Base-by-base conservation (phyloP, 2,113 vertebrate genomes). In the Tyto alba region DNA sequence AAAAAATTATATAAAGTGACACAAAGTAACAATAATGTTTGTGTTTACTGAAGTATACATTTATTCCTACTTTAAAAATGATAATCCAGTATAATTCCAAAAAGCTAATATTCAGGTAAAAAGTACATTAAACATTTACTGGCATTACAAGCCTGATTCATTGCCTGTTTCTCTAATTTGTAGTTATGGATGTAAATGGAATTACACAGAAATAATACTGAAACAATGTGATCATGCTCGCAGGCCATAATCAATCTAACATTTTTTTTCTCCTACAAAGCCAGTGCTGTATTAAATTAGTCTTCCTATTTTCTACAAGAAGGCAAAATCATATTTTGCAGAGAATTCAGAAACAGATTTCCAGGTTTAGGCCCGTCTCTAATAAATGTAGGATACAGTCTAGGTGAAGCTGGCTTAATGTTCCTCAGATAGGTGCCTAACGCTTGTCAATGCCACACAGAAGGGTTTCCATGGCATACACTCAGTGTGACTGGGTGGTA, bases 21-120 rank as follows among this genome's bases (percentile, higher is more conserved):
- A 52, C 25, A n/a, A 93, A 74, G 18, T 38, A 81, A 32, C 36
- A 76, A 57, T 23, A 41, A 12, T 83, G 23, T 63, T 26, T 22
- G 11, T 69, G 50, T 30, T 79, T 71, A 56, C 41, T 36, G 16
- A 60, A 30, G 19, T 56, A 48, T 29, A 36, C 25, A 57, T 66
- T 73, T 9, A 26, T 84, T 88, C 15, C 25, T 63, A 16, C 38
- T 85, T 97, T 93, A 83, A 64, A 76, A 93, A 88, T 64, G 1
- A 68, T 74, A 69, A 43, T 48, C 20, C 38, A 62, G 9, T 53
- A 86, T 60, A 93, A 85, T 7, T 66, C 59, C n/a, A 77, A 52
- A 85, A 83, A 90, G 10, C 2, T 15, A 40, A 36, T 16, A 5
- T 36, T 77, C 34, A 48, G 73, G 6, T 5, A 29, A 60, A 85